Base-by-base conservation (phyloP, 1,140 invertebrate species). In the Drosophila sucinea region DNA sequence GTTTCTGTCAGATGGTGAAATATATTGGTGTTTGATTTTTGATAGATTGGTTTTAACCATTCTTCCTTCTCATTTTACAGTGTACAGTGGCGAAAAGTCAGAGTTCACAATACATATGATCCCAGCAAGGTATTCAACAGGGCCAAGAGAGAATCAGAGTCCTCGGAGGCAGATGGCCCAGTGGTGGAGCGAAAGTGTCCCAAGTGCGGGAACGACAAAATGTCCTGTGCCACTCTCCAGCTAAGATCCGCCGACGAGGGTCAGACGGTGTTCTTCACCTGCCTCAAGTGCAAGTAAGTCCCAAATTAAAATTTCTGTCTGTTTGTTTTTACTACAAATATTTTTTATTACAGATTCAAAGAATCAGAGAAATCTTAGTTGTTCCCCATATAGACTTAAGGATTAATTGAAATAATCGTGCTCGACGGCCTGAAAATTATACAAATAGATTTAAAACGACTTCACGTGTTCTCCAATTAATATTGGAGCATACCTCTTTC, bases 251-350 rank as follows among this genome's bases (percentile, higher is more conserved):
- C 98, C 40, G 98, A 99, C 95, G 98, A 99, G 96, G 98, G 98
- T 0, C 98, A 99, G 93, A 99, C 98, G 10, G 97, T 99, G 3
- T 99, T 99, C 93, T 99, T 98, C 78, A 98, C 97, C 3, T 99
- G 98, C 93, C 95, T 96, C 25, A 96, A 97, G 86, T 99, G 98
- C 96, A 96, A 96, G 96, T 97, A 94, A 90, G 93, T 87, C 17
- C 3, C 5, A 30, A 3, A n/a, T 60, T 0, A 8, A 4, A 8
- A 27, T 27, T 27, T 17, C 44, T 10, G 27, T 17, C 5, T 33
- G 3, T 44, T 35, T 44, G 2, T 32, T 32, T 60, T 38, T 10
- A 47, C 8, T 65, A 40, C 17, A 17, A 29, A 32, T 71, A 35
- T 74, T 86, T 74, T 81, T 86, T 89, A 70, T 94, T n/a, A n/a